A percentile compares a stretch with the other conserved stretches of the same genome.
Conservation (phyloP, 2,797 vertebrate species). For the Poecilia picta region DNA sequence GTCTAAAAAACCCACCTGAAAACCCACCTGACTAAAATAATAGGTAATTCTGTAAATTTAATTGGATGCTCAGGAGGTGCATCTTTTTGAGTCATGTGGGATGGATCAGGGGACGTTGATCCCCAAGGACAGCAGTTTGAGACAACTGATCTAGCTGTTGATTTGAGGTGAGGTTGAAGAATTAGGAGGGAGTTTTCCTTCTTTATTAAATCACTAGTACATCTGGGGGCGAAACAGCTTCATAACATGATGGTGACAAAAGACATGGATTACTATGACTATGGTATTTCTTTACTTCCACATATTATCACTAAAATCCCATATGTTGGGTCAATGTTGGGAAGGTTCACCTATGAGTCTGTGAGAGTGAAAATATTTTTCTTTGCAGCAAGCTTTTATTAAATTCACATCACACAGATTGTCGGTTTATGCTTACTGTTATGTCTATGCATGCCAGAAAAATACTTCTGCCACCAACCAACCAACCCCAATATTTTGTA, state of each 20-base stretch:
- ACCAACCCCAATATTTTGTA: slow-evolving; percentile 9
- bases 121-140: not conserved
- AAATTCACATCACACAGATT: not conserved
- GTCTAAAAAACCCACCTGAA: too few relatives aligned
- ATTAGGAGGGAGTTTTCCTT: not conserved
- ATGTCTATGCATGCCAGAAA: not conserved
- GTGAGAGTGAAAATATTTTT: not conserved
- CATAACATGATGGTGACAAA: not conserved
- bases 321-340: not conserved
- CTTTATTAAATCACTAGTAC: not conserved
- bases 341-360: not conserved
- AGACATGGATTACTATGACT: not conserved
- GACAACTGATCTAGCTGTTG: not conserved
- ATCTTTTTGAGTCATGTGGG: not conserved
- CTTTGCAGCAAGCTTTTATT: not conserved
- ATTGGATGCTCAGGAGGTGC: not conserved
- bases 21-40: not conserved
- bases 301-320: not conserved
- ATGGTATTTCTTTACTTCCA: not conserved
- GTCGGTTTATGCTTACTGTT: not conserved
- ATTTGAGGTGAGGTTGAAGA: not conserved
- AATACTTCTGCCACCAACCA: slow-evolving; percentile 37
- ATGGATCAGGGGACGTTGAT: not conserved
- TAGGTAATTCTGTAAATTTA: not conserved
- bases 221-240: not conserved